Evolutionary conservation across 2,113 vertebrate genomes (phyloP).

Genomic region (Brachypteracias leptosomus): DNA sequence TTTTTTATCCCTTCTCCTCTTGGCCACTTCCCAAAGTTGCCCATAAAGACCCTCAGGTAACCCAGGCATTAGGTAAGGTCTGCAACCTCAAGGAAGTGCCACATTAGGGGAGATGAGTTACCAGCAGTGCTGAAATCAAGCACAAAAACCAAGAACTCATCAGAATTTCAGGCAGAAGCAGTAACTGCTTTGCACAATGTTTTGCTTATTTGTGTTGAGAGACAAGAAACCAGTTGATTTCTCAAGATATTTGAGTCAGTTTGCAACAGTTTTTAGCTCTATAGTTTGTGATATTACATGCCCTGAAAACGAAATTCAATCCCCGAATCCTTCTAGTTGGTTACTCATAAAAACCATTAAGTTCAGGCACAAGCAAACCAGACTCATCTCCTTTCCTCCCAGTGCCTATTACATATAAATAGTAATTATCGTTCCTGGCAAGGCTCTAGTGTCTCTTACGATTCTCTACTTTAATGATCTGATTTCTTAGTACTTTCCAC

Average conservation of each 20-base stretch:
- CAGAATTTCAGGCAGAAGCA: background rate
- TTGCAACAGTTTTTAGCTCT: constrained; percentile 8
- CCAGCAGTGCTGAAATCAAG: background rate
- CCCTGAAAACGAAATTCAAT: constrained; percentile 48
- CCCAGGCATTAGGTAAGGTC: background rate
- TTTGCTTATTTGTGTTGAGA: background rate
- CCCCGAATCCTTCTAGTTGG: constrained; percentile 52
- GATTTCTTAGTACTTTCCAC: constrained; percentile 56
- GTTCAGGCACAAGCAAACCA: constrained; percentile 47
- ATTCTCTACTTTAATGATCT: constrained; percentile 60
- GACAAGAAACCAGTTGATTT: constrained; percentile 64
- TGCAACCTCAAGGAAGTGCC: background rate
- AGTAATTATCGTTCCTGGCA: constrained; percentile 69
- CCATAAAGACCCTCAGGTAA: background rate
- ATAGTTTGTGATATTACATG: constrained; percentile 55
- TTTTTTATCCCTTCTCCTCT: background rate
- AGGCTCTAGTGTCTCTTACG: constrained; percentile 47
- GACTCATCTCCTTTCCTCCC: constrained; percentile 51
- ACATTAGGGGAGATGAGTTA: background rate
- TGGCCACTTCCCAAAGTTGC: background rate
- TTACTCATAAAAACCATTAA: constrained; percentile 63
- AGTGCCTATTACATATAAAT: constrained; percentile 62
- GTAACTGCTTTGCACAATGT: background rate
- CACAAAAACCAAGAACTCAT: background rate
- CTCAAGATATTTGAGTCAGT: constrained; percentile 65